A percentile compares a stretch with the other conserved stretches of the same genome.
phyloP scores from a whole-genome alignment of 2,797 vertebrate species.

The Botia almorhae region DNA sequence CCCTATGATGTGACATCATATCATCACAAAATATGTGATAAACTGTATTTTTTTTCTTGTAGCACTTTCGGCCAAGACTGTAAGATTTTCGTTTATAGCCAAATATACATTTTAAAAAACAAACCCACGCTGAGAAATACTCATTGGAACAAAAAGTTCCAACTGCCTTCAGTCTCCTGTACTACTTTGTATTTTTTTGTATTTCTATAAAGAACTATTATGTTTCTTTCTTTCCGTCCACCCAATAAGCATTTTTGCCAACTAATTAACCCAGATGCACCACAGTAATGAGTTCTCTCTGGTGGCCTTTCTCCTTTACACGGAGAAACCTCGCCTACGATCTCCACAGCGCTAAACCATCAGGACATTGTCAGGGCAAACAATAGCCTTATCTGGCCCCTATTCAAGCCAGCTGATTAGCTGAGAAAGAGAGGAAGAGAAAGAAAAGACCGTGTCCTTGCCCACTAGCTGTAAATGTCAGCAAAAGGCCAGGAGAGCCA shows the following conservation, averaged over 20 bases:
- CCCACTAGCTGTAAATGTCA: constrained; percentile 90
- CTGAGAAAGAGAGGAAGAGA: constrained; percentile 87
- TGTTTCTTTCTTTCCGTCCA: constrained; percentile 35
- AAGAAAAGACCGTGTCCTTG: constrained; percentile 91
- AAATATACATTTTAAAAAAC: too few species aligned
- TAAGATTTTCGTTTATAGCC: too few species aligned
- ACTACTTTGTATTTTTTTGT: constrained; percentile 2
- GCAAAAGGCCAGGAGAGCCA: constrained; percentile 81
- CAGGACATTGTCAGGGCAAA: constrained; percentile 91
- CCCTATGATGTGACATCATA: neutral
- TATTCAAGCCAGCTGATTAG: constrained; percentile 97
- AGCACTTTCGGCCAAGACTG: too few species aligned
- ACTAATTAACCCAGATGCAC: constrained; percentile 79
- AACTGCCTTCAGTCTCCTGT: too few species aligned
- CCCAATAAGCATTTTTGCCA: constrained; percentile 47
- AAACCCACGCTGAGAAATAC: neutral
- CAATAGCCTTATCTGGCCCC: constrained; percentile 94
- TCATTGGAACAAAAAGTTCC: neutral
- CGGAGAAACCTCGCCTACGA: constrained; percentile 70
- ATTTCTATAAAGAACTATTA: constrained; percentile 13
- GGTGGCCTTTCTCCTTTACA: constrained; percentile 76
- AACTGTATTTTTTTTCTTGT: too few species aligned
- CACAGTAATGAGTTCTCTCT: constrained; percentile 78
- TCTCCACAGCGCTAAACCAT: constrained; percentile 77
- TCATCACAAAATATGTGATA: neutral